Evolutionary conservation across 2,113 vertebrate species (phyloP).

Genomic region (Myiozetetes cayanensis): DNA sequence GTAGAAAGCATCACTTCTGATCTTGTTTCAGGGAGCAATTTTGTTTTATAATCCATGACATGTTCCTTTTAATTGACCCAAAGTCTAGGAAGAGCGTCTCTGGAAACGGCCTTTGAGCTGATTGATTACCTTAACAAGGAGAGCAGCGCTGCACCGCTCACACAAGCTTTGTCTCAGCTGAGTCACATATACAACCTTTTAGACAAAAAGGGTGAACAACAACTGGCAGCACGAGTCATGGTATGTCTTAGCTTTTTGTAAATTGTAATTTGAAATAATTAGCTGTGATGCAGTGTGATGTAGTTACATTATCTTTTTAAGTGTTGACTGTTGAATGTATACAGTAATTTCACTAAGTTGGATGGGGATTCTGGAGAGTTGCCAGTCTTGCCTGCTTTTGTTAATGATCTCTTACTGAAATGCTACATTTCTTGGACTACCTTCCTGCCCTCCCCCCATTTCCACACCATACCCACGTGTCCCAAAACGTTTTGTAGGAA

Average conservation of each 20-base stretch:
- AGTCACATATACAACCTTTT: constrained; percentile 79
- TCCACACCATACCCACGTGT: background rate
- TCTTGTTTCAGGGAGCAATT: background rate
- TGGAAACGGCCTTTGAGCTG: constrained; percentile 79
- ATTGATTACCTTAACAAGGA: constrained; percentile 82
- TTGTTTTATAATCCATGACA: background rate
- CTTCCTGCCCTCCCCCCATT: background rate
- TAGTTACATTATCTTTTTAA: background rate
- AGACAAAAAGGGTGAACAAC: constrained; percentile 79
- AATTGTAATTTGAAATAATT: background rate
- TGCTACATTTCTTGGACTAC: background rate
- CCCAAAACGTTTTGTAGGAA: background rate
- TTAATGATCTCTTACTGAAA: background rate
- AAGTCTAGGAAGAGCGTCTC: constrained; percentile 82
- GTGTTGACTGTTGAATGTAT: background rate
- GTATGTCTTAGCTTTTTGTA: constrained; percentile 68
- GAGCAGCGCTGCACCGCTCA: constrained; percentile 80
- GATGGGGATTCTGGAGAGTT: background rate
- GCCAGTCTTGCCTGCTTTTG: background rate
- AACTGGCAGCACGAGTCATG: constrained; percentile 75
- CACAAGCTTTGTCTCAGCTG: constrained; percentile 84
- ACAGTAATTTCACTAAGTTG: background rate
- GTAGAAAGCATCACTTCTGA: background rate
- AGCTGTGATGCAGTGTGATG: background rate
- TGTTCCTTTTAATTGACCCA: constrained; percentile 15